Conservation (phyloP, 2,888 invertebrate genomes). For the Phaedon cochleariae region DNA sequence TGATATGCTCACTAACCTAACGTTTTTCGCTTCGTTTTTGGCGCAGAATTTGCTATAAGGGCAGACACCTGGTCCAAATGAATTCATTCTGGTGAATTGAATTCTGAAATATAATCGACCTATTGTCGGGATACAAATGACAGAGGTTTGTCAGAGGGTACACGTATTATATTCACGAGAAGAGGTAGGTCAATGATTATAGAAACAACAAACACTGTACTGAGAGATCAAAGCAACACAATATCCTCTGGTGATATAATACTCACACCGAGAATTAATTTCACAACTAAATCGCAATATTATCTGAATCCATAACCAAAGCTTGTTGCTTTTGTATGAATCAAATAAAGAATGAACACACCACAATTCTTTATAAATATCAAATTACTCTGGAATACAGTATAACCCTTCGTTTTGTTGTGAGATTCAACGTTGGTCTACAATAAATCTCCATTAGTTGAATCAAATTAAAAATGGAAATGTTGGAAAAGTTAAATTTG, state of each 20-base stretch:
- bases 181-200: too few species aligned
- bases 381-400: constrained; percentile 8
- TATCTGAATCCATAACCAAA: background rate
- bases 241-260: background rate
- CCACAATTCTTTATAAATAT: constrained; percentile 8
- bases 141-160: too few species aligned
- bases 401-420: constrained; percentile 6
- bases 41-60: too few species aligned
- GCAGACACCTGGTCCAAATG: too few species aligned
- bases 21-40: too few species aligned
- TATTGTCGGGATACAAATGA: too few species aligned
- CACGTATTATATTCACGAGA: too few species aligned
- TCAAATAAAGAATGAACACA: constrained; percentile 10
- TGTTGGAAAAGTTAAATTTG: background rate
- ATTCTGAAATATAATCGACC: too few species aligned
- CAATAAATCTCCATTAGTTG: constrained; percentile 6
- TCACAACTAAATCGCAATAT: background rate
- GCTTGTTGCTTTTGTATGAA: background rate
- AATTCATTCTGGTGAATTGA: too few species aligned
- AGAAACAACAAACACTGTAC: too few species aligned
- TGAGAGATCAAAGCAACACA: too few species aligned
- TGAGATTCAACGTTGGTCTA: background rate
- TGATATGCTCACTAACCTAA: too few species aligned
- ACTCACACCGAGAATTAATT: background rate
- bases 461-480: constrained; percentile 14